A percentile compares a stretch with the other conserved stretches of the same genome.
These are phyloP conservation scores for Poliocrania exsul DNA, from an alignment of 2,797 vertebrate genomes.

Conservation along the genomic window DNA sequence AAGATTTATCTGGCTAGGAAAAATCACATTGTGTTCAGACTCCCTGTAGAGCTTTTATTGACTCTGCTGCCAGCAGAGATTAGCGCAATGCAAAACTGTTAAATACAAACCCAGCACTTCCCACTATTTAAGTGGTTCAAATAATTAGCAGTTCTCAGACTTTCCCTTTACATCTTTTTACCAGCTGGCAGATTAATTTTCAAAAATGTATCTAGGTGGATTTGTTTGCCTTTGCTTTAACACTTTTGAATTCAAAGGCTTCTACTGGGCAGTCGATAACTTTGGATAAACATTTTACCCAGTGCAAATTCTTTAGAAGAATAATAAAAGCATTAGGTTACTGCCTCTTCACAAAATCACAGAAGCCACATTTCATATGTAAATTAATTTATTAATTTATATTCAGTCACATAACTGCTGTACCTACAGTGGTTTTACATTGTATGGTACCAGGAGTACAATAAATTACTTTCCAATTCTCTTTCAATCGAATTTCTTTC, in stretches of 20 bases:
- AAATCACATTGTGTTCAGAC: constrained; percentile 27
- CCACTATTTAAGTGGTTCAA: constrained; percentile 32
- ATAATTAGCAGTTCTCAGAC: constrained; percentile 27
- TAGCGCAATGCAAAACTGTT: constrained; percentile 5
- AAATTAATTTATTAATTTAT: not conserved
- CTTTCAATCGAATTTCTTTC: not conserved
- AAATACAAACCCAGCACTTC: not conserved
- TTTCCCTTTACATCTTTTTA: not conserved
- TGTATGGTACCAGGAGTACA: not conserved
- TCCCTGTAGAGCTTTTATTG: constrained; percentile 56
- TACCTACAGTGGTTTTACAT: not conserved
- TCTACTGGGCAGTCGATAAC: not conserved
- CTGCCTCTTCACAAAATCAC: not conserved
- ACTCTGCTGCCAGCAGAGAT: constrained; percentile 52
- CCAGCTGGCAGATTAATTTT: not conserved
- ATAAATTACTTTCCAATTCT: not conserved
- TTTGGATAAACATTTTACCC: not conserved
- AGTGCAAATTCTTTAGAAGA: not conserved
- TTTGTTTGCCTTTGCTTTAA: not conserved
- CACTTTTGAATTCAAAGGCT: not conserved
- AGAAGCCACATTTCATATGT: not conserved
- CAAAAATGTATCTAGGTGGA: not conserved
- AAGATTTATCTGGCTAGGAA: constrained; percentile 55
- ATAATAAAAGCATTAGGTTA: not conserved
- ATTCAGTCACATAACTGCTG: not conserved